These are phyloP conservation scores for Caerostris extrusa DNA, from an alignment of 1,140 invertebrate species.

Conservation along the genomic window DNA sequence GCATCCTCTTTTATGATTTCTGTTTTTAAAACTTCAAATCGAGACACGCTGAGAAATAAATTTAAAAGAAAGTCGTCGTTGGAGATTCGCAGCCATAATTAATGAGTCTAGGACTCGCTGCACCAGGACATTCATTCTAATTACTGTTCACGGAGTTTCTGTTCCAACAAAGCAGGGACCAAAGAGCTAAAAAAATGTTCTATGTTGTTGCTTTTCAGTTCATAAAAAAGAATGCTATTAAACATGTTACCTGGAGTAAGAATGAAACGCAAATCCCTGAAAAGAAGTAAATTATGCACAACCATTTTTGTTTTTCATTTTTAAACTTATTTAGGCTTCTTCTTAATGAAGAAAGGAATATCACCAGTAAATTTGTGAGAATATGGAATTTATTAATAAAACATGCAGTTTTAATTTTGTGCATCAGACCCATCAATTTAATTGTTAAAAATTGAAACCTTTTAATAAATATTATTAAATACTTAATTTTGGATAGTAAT, in stretches of 20 bases:
- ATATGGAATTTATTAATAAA: too few species aligned
- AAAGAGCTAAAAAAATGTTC: not conserved
- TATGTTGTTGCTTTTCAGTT: not conserved
- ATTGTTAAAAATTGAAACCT: too few species aligned
- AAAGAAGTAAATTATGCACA: too few species aligned
- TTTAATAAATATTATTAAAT: too few species aligned
- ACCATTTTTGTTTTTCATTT: not conserved
- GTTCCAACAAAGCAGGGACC: not conserved
- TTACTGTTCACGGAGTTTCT: not conserved
- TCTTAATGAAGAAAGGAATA: too few species aligned
- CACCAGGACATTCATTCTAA: slow-evolving; percentile 18
- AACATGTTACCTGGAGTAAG: not conserved
- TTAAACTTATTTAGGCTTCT: not conserved
- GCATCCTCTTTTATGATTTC: not conserved
- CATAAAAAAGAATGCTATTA: not conserved
- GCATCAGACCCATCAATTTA: too few species aligned
- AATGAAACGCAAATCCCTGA: not conserved
- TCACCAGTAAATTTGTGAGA: too few species aligned
- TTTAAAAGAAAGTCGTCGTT: not conserved
- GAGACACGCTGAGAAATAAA: not conserved
- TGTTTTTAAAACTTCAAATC: not conserved
- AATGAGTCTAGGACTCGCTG: not conserved
- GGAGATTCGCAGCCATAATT: not conserved
- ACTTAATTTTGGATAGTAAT: too few species aligned
- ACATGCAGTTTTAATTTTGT: too few species aligned